Evolutionary conservation across 2,797 vertebrate species (phyloP), one percentile per base, ranked within the genome.

Genomic region (Dryobates pubescens): DNA sequence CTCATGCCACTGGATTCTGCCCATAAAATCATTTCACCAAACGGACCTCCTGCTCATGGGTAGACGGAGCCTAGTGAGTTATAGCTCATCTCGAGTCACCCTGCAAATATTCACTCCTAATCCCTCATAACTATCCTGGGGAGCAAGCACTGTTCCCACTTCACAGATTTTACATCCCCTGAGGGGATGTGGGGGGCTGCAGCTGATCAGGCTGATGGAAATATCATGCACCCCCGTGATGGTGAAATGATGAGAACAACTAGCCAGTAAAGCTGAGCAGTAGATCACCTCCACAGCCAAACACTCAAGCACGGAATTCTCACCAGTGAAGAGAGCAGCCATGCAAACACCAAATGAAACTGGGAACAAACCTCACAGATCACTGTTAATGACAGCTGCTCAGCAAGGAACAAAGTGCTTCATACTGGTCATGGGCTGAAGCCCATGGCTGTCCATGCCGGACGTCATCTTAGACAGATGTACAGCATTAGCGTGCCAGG

Each of bases 341-440:
- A 1, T 65, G 59, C 43, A 63, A 95, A 49, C 68, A 92, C 24
- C 0, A 1, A 76, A 45, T 27, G 77, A 84, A 92, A 76, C 29
- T 0, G 0, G 68, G 91, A 92, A 92, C 80, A 69, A 95, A 71
- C 51, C 88, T 80, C 93, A 93, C 89, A 94, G 94, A 94, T 94
- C 94, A 86, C 58, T 93, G 71, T 53, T 93, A 93, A 89, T 80
- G 93, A 95, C 92, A 96, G 94, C 94, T 88, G 89, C 94, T 93
- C 91, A 91, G 92, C 93, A 93, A 90, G 94, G 69, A 95, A 88
- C 77, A 86, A 89, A 94, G 89, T 90, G 80, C 68, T 92, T 92
- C 93, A 91, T 38, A 79, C 45, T 71, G 92, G 77, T 84, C 96
- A 64, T 93, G 94, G 94, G 94, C 49, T 0, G 59, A 88, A 93